phyloP scores from a whole-genome alignment of 2,113 vertebrate genomes.

The Falcunculus frontatus region DNA sequence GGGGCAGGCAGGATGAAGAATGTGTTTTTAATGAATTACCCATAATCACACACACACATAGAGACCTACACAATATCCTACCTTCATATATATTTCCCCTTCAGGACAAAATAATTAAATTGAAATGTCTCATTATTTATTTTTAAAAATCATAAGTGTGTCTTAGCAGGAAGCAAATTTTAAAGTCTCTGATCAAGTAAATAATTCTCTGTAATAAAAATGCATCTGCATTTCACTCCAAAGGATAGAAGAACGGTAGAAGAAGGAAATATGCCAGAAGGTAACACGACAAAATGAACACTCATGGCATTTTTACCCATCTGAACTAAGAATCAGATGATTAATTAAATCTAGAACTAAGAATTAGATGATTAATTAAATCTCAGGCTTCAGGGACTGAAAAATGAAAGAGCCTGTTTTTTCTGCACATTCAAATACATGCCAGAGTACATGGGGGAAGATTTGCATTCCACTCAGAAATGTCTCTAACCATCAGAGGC shows the following conservation, averaged over 20 bases:
- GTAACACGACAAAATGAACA: background rate
- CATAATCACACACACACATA: background rate
- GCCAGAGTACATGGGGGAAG: background rate
- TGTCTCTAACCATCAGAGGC: background rate
- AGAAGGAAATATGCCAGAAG: background rate
- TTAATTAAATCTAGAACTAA: background rate
- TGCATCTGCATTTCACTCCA: background rate
- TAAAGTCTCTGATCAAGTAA: background rate
- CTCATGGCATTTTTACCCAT: background rate
- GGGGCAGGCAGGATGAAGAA: constrained; percentile 40
- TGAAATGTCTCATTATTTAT: background rate
- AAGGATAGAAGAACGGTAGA: background rate
- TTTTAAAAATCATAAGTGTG: background rate
- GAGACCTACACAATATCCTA: background rate
- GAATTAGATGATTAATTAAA: background rate
- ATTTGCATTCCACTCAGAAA: background rate
- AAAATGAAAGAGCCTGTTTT: background rate
- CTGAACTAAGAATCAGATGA: background rate
- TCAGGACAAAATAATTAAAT: background rate
- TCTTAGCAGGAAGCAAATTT: background rate
- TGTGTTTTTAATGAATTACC: constrained; percentile 37
- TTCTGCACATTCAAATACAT: background rate
- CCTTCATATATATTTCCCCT: background rate
- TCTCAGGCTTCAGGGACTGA: background rate
- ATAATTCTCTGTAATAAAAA: constrained; percentile 6